Conservation (phyloP, 2,888 invertebrate genomes). For the Protodeltote pygarga region DNA sequence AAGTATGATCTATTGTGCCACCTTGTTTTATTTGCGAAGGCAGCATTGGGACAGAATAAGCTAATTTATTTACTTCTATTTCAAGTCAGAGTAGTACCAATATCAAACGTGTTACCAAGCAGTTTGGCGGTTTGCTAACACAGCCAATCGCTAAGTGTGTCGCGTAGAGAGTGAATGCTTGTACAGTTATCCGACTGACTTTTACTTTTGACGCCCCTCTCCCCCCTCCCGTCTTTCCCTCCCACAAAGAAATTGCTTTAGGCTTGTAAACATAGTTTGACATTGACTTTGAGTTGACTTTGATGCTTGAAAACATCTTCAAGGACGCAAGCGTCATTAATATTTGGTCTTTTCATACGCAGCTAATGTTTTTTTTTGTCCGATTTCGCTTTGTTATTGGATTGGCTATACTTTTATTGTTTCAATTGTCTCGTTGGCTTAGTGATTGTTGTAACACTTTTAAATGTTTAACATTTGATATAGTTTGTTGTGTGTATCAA, state of each 20-base stretch:
- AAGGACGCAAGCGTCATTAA: not conserved
- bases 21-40: too few relatives aligned
- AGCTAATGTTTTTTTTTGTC: too few relatives aligned
- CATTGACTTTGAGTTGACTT: constrained; percentile 40
- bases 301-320: constrained; percentile 1
- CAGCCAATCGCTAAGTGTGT: constrained; percentile 56
- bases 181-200: constrained; percentile 78
- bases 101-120: constrained; percentile 17
- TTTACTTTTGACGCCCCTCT: constrained; percentile 72
- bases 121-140: constrained; percentile 36
- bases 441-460: too few relatives aligned
- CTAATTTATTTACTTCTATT: too few relatives aligned
- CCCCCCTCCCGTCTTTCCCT: not conserved
- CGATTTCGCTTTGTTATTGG: too few relatives aligned
- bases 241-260: constrained; percentile 35
- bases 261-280: constrained; percentile 37
- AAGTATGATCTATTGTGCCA: too few relatives aligned
- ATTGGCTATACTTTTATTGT: too few relatives aligned
- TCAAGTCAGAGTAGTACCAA: not conserved
- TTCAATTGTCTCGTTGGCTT: too few relatives aligned
- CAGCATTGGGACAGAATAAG: too few relatives aligned
- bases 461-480: too few relatives aligned
- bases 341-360: too few relatives aligned
- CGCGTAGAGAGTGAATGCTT: constrained; percentile 77
- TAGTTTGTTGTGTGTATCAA: too few relatives aligned